phyloP scores from a whole-genome alignment of 2,113 vertebrate species.

The human (Homo sapiens) region DNA sequence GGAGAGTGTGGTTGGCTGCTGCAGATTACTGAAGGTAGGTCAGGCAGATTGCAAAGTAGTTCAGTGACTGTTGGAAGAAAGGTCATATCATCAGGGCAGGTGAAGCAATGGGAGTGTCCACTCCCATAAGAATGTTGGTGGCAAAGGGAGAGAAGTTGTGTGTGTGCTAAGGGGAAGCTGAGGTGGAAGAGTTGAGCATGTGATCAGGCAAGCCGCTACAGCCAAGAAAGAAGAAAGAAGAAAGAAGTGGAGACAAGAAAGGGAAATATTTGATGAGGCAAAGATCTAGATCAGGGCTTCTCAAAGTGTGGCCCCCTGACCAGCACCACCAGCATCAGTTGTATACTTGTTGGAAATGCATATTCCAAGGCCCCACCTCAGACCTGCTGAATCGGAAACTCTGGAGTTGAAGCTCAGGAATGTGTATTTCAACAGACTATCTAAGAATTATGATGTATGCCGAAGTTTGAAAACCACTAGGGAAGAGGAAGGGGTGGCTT shows the following conservation, averaged over 20 bases:
- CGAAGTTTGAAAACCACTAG: neutral
- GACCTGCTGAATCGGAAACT: neutral
- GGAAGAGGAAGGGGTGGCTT: neutral
- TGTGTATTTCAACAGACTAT: neutral
- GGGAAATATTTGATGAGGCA: neutral
- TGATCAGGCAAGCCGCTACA: neutral
- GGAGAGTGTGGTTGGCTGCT: neutral
- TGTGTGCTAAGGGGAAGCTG: neutral
- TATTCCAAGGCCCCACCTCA: neutral
- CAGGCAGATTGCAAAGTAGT: neutral
- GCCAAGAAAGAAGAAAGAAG: neutral
- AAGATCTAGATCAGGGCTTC: neutral
- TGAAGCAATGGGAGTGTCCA: neutral
- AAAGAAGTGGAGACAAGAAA: neutral
- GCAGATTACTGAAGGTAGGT: neutral
- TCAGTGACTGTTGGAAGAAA: neutral
- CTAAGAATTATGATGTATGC: neutral
- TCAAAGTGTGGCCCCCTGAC: neutral
- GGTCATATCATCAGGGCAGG: neutral
- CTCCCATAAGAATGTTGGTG: neutral
- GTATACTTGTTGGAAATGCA: neutral
- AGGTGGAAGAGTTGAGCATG: neutral
- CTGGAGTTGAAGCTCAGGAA: neutral
- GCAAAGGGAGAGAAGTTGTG: neutral
- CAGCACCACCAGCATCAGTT: neutral